A percentile compares a stretch with the other conserved stretches of the same genome.
Evolutionary conservation across 2,888 invertebrate genomes (phyloP).

Genomic region (Nymphalis c-album): DNA sequence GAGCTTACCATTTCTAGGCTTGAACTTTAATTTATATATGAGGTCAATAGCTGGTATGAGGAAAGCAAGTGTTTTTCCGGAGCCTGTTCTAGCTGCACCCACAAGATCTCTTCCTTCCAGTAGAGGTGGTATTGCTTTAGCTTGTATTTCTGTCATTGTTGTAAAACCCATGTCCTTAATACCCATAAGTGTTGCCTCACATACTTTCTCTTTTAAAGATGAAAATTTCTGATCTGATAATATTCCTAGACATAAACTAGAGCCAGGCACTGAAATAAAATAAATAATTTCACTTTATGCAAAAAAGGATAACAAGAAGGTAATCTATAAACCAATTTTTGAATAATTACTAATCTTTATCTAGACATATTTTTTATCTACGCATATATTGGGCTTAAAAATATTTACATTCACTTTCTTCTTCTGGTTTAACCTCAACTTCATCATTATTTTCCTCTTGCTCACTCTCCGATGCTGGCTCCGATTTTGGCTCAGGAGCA

Average conservation of each 20-base stretch:
- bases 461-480: slow-evolving; percentile 38
- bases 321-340: no score
- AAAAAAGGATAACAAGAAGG: no score
- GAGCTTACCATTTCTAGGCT: slow-evolving; percentile 91
- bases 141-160: slow-evolving; percentile 97
- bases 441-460: slow-evolving; percentile 46
- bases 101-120: slow-evolving; percentile 96
- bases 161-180: slow-evolving; percentile 95
- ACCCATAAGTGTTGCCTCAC: slow-evolving; percentile 91
- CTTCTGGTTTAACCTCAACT: slow-evolving; percentile 46
- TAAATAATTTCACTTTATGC: no score
- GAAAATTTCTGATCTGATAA: slow-evolving; percentile 82
- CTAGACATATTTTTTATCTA: not conserved
- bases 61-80: slow-evolving; percentile 98
- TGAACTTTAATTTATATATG: slow-evolving; percentile 93
- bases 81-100: slow-evolving; percentile 97
- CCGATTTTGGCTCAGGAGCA: slow-evolving; percentile 45
- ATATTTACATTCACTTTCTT: slow-evolving; percentile 58
- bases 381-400: not conserved
- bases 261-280: slow-evolving; percentile 82
- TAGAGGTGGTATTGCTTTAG: slow-evolving; percentile 92
- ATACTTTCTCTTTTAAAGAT: slow-evolving; percentile 84
- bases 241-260: slow-evolving; percentile 82
- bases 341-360: no score
- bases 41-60: slow-evolving; percentile 97